A percentile compares a stretch with the other conserved stretches of the same genome.
Evolutionary conservation across 2,888 invertebrate genomes (phyloP).

Genomic region (Notocelia uddmanniana): DNA sequence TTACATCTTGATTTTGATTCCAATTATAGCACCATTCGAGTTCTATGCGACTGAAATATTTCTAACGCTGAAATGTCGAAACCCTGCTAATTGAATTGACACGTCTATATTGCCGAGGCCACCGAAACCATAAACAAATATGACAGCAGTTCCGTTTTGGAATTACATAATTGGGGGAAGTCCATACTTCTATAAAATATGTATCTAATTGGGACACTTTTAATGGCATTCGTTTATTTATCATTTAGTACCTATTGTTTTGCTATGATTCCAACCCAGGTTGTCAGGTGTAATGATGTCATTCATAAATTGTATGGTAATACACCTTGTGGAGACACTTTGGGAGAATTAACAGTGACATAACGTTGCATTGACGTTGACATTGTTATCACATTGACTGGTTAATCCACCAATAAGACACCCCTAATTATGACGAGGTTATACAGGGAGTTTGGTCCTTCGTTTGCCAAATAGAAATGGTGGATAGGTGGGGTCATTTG

Average conservation of each 20-base stretch:
- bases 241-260: conserved; percentile 26
- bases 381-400: too few relatives aligned
- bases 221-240: conserved; percentile 22
- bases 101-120: conserved; percentile 65
- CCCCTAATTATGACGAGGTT: too few relatives aligned
- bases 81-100: conserved; percentile 74
- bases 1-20: too few relatives aligned
- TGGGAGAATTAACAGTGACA: too few relatives aligned
- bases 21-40: not conserved
- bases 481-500: too few relatives aligned
- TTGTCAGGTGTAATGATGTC: conserved; percentile 11
- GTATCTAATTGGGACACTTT: conserved; percentile 26
- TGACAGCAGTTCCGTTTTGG: conserved; percentile 69
- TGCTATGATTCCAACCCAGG: not conserved
- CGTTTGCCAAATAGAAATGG: too few relatives aligned
- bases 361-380: too few relatives aligned
- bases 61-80: conserved; percentile 59
- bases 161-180: conserved; percentile 43
- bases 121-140: conserved; percentile 66
- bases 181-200: conserved; percentile 25
- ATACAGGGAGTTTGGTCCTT: too few relatives aligned
- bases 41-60: conserved; percentile 33
- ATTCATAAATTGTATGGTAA: not conserved
- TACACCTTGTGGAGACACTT: not conserved
- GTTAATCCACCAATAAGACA: too few relatives aligned